Evolutionary conservation across 1,140 invertebrate genomes (phyloP), one percentile per base, ranked within the genome.

Genomic region (Bombus haemorrhoidalis): DNA sequence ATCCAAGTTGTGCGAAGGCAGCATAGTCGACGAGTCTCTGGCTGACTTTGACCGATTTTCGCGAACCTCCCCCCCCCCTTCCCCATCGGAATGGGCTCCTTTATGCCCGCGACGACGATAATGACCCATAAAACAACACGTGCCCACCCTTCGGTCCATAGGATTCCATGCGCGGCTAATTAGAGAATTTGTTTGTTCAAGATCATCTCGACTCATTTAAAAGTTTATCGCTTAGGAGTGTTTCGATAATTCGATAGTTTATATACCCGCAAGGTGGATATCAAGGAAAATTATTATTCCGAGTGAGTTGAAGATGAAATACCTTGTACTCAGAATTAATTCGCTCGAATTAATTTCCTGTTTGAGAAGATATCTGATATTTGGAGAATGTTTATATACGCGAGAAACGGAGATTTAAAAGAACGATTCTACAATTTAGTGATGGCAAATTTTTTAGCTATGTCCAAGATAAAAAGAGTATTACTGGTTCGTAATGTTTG

Each of bases 11-110:
- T 81, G 74, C 84, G 85, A 76, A 86, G 73, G 77, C 86, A 86
- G 88, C 87, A 91, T 92, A 89, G 90, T 76, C 89, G 87, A 89
- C 91, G 88, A 75, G 84, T 90, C 86, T 89, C 34, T 68, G 81
- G 18, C 81, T 94, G 94, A 95, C 94, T 95, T 95, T 95, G 94
- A 95, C 94, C 94, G 94, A 93, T 94, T 94, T 94, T 90, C 92
- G 87, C 84, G 86, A 91, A 92, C 87, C 85, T 83, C 87, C 18
- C 6, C 0, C 5, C 47, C 47, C 5, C 47, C 47, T 18, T 6
- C 47, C 47, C 0, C 71, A 71, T 90, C 68, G 81, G 66, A 78
- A 85, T 68, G 78, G 80, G 68, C 66, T 73, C 37, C 81, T 62
- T 85, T 75, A 89, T 86, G 81, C 32, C 25, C 37, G 68, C 73